Conservation (phyloP, 2,888 invertebrate genomes). For the Anoncus sp. region DNA sequence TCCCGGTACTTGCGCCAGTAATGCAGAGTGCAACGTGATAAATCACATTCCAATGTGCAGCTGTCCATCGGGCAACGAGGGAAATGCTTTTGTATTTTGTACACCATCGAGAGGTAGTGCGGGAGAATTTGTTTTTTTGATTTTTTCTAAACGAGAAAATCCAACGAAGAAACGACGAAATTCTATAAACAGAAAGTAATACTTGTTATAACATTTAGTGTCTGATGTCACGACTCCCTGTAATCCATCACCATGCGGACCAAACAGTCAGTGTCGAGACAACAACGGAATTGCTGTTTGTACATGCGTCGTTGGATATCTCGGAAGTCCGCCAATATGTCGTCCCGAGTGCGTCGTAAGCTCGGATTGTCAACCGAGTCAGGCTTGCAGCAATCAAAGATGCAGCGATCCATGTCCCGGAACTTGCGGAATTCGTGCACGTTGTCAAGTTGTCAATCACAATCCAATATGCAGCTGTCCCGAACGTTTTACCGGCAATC, state of each 20-base stretch:
- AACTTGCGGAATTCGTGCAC: constrained; percentile 83
- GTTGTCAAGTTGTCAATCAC: constrained; percentile 84
- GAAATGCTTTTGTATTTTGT: constrained; percentile 89
- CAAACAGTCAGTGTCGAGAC: constrained; percentile 84
- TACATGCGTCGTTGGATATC: constrained; percentile 82
- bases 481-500: constrained; percentile 81
- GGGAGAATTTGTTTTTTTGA: background rate
- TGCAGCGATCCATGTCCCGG: constrained; percentile 83
- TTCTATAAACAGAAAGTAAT: background rate
- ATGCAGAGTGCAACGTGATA: constrained; percentile 88
- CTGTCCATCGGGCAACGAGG: constrained; percentile 88
- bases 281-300: constrained; percentile 84
- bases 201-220: constrained; percentile 13
- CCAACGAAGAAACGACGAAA: constrained; percentile 17
- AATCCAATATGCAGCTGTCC: constrained; percentile 84
- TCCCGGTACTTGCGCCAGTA: constrained; percentile 88
- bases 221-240: constrained; percentile 76
- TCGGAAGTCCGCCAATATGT: constrained; percentile 82
- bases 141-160: background rate
- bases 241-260: constrained; percentile 83
- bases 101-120: constrained; percentile 84
- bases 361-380: constrained; percentile 84
- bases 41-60: constrained; percentile 84
- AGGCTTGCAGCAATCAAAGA: constrained; percentile 82
- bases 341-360: constrained; percentile 82